Evolutionary conservation across 2,113 vertebrate species (phyloP).

Genomic region (Rafetus swinhoei): DNA sequence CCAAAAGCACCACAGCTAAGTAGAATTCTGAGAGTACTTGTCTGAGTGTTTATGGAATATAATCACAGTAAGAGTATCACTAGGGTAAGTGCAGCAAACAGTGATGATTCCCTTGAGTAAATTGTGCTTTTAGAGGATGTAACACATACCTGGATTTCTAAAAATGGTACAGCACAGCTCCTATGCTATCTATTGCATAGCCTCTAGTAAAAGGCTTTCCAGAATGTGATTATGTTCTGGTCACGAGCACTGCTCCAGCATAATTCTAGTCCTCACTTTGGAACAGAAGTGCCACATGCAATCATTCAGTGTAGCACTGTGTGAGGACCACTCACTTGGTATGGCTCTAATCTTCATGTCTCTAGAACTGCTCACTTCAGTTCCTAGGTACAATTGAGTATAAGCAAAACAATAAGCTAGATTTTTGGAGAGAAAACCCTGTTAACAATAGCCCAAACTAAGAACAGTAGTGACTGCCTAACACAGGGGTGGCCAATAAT

Average conservation of each 20-base stretch:
- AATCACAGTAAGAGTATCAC: not conserved
- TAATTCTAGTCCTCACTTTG: accelerated
- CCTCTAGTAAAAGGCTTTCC: not conserved
- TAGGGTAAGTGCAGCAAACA: not conserved
- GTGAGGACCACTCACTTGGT: not conserved
- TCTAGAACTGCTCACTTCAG: not conserved
- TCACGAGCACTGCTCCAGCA: not conserved
- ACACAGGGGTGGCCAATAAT: not conserved
- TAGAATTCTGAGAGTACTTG: not conserved
- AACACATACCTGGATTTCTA: no score
- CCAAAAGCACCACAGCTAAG: not conserved
- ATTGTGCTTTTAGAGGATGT: not conserved
- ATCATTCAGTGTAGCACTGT: not conserved
- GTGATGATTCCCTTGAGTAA: not conserved
- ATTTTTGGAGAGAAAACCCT: not conserved
- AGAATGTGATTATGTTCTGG: not conserved
- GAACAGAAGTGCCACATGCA: accelerated
- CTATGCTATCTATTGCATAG: not conserved
- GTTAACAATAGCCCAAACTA: not conserved
- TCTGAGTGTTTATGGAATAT: accelerated
- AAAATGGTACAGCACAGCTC: not conserved
- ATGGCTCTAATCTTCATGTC: accelerated
- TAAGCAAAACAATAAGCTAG: not conserved
- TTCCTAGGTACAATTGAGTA: not conserved
- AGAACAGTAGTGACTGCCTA: not conserved